A percentile compares a stretch with the other conserved stretches of the same genome.
Evolutionary conservation across 2,888 invertebrate species (phyloP).

Genomic region (Trimorus sp.): DNA sequence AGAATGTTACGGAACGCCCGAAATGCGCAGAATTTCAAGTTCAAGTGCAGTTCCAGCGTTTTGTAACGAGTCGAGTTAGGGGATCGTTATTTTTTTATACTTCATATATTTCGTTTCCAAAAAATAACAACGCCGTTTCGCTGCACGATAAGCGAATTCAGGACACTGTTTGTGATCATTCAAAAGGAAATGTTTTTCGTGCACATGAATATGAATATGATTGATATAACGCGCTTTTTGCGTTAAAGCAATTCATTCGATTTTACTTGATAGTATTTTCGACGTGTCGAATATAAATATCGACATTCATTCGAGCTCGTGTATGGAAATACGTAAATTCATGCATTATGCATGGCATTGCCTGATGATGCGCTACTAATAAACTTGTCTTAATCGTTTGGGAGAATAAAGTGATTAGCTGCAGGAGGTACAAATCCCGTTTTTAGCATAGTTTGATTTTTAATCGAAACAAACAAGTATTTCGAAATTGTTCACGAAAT

Average conservation of each 20-base stretch:
- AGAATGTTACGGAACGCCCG: constrained; percentile 21
- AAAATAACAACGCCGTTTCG: background rate
- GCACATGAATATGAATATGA: background rate
- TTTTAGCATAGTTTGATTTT: no score
- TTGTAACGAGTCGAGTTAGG: no score
- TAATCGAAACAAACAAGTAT: no score
- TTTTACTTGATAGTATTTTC: background rate
- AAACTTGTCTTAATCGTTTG: no score
- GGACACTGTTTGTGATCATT: background rate
- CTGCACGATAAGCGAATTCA: background rate
- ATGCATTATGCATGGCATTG: no score
- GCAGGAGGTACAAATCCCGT: no score
- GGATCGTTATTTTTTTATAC: no score
- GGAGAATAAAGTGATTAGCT: no score
- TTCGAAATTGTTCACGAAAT: no score
- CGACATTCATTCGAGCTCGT: background rate
- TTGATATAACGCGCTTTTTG: background rate
- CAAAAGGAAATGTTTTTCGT: background rate
- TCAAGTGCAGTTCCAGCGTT: background rate
- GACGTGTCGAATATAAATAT: background rate
- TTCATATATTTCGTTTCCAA: background rate
- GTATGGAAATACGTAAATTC: no score
- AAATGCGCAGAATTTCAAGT: constrained; percentile 3
- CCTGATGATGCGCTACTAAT: no score
- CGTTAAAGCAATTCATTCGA: background rate